Conservation (phyloP, 2,113 vertebrate species). For the Tragelaphus scriptus region DNA sequence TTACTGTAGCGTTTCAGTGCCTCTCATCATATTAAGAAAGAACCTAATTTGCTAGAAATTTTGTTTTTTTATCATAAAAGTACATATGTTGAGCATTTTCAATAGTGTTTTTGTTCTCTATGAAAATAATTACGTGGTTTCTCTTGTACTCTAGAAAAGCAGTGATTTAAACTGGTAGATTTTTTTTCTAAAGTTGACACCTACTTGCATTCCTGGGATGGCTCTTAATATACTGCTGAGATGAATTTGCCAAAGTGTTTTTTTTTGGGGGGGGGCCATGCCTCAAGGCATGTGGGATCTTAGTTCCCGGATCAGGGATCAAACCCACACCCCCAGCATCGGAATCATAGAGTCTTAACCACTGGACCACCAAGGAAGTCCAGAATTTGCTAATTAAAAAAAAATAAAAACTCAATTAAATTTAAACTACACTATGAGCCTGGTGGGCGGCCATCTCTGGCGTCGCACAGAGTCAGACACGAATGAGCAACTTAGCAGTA, state of each 20-base stretch:
- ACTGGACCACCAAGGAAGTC: background rate
- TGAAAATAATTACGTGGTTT: background rate
- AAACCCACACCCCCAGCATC: background rate
- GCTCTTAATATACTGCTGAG: background rate
- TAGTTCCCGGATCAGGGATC: background rate
- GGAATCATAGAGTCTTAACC: background rate
- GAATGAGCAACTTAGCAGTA: too few species aligned
- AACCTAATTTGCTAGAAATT: background rate
- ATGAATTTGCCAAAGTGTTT: background rate
- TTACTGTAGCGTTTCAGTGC: background rate
- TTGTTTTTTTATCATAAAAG: background rate
- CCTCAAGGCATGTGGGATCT: background rate
- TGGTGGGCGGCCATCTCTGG: too few species aligned
- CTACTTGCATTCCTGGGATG: background rate
- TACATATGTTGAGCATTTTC: conserved; percentile 4
- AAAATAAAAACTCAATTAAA: background rate
- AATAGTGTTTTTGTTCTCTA: conserved; percentile 8
- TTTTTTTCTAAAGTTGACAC: background rate
- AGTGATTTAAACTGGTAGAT: background rate
- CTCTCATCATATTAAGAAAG: background rate
- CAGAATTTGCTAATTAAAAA: background rate
- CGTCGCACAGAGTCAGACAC: too few species aligned
- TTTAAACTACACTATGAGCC: background rate
- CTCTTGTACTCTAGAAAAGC: background rate
- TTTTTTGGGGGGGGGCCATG: background rate